phyloP scores from a whole-genome alignment of 2,113 vertebrate species.

The Otus sunia region DNA sequence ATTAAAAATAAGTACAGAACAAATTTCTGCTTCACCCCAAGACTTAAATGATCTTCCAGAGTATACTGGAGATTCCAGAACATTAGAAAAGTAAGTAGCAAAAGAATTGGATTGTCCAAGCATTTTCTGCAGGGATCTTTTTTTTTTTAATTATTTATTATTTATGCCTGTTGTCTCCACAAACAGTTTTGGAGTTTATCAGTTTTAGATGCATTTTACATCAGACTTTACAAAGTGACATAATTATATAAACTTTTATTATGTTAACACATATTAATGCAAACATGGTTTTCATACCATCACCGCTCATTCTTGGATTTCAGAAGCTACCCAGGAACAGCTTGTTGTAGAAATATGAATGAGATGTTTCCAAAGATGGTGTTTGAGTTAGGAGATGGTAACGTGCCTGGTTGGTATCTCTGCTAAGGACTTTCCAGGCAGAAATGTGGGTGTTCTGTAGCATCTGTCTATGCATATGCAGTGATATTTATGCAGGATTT shows the following conservation, averaged over 20 bases:
- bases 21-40: constrained; percentile 83
- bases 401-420: background rate
- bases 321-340: constrained; percentile 2
- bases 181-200: background rate
- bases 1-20: constrained; percentile 77
- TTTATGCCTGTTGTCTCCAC: background rate
- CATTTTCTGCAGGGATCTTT: background rate
- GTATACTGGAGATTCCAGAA: constrained; percentile 82
- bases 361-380: constrained; percentile 35
- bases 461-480: constrained; percentile 40
- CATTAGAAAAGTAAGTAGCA: constrained; percentile 87
- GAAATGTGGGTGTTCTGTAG: constrained; percentile 20
- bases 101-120: background rate
- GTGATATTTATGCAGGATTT: constrained; percentile 8
- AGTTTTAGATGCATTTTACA: background rate
- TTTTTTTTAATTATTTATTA: background rate
- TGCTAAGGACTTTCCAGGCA: constrained; percentile 21
- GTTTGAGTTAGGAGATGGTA: background rate
- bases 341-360: constrained; percentile 50
- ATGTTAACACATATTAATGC: background rate
- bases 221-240: background rate
- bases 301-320: constrained; percentile 20
- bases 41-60: constrained; percentile 90
- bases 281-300: background rate
- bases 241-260: background rate